Conservation (phyloP, 2,113 vertebrate genomes). For the Anarrhichthys ocellatus region DNA sequence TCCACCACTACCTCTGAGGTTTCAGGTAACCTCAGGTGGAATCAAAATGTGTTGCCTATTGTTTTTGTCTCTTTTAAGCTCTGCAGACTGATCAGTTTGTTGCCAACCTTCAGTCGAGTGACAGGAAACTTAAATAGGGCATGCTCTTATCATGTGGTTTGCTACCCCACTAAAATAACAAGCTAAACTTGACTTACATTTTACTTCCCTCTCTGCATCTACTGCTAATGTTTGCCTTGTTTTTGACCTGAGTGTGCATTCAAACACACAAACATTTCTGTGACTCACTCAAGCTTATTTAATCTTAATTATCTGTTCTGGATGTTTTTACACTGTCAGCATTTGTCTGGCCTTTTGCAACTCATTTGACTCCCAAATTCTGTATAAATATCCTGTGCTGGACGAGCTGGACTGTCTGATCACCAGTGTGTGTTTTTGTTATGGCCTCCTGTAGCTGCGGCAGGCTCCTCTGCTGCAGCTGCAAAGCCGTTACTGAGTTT, state of each 20-base stretch:
- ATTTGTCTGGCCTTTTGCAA: not conserved
- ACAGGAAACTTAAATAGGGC: slow-evolving; percentile 73
- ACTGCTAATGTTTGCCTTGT: slow-evolving; percentile 16
- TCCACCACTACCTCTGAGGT: not conserved
- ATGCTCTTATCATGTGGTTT: slow-evolving; percentile 67
- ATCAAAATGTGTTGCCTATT: slow-evolving; percentile 4
- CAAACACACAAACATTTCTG: slow-evolving; percentile 24
- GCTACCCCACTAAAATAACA: slow-evolving; percentile 64
- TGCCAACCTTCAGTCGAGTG: slow-evolving; percentile 37
- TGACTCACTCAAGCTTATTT: slow-evolving; percentile 40
- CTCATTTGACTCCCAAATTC: not conserved
- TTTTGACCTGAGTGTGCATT: slow-evolving; percentile 2
- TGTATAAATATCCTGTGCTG: not conserved
- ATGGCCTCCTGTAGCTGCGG: not conserved
- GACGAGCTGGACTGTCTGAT: not conserved
- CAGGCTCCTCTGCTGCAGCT: slow-evolving; percentile 30
- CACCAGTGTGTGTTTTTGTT: not conserved
- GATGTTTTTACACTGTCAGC: not conserved
- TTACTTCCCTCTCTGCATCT: slow-evolving; percentile 52
- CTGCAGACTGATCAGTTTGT: slow-evolving; percentile 16
- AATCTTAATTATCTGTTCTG: not conserved
- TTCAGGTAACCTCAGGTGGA: not conserved
- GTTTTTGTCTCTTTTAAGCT: slow-evolving; percentile 10
- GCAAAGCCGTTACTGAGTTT: slow-evolving; percentile 42
- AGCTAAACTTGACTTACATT: slow-evolving; percentile 33